phyloP scores from a whole-genome alignment of 1,140 invertebrate genomes.

The Drosophila miranda region DNA sequence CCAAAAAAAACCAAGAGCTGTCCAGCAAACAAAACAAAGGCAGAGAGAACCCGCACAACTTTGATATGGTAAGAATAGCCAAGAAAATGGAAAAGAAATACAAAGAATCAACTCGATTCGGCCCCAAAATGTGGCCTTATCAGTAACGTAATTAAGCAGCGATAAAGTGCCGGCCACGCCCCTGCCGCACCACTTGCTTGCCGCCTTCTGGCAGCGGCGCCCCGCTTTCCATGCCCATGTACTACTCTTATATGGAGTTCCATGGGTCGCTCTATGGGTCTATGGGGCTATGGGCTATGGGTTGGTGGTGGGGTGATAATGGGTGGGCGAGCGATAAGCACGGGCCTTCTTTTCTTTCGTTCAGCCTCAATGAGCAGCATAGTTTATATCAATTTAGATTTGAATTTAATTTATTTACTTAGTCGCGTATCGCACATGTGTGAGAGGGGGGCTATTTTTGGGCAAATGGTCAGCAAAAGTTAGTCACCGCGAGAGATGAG shows the following conservation, averaged over 20 bases:
- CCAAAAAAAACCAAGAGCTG: slow-evolving; percentile 28
- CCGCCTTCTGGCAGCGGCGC: slow-evolving; percentile 36
- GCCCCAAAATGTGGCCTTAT: slow-evolving; percentile 63
- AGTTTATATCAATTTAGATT: slow-evolving; percentile 77
- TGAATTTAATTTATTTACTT: slow-evolving; percentile 80
- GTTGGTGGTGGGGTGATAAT: slow-evolving; percentile 17
- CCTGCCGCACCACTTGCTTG: slow-evolving; percentile 2
- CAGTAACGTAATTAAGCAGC: slow-evolving; percentile 78
- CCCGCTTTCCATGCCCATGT: slow-evolving; percentile 4
- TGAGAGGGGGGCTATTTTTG: slow-evolving; percentile 54
- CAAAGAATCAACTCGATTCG: slow-evolving; percentile 34
- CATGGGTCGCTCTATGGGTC: slow-evolving; percentile 7
- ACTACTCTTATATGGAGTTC: too few species aligned
- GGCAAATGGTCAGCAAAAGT: slow-evolving; percentile 51
- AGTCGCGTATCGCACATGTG: slow-evolving; percentile 52
- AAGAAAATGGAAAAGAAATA: slow-evolving; percentile 29
- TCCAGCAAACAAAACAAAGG: slow-evolving; percentile 22
- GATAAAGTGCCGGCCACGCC: slow-evolving; percentile 64
- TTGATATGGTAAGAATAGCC: slow-evolving; percentile 47
- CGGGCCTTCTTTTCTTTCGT: slow-evolving; percentile 40
- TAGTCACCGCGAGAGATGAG: slow-evolving; percentile 49
- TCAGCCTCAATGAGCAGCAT: slow-evolving; percentile 39
- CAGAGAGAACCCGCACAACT: slow-evolving; percentile 18
- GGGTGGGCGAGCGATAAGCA: slow-evolving; percentile 44
- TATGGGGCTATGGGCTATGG: slow-evolving; percentile 10